A percentile compares a stretch with the other conserved stretches of the same genome.
Evolutionary conservation across 2,113 vertebrate species (phyloP).

Genomic region (Callionymus lyra): DNA sequence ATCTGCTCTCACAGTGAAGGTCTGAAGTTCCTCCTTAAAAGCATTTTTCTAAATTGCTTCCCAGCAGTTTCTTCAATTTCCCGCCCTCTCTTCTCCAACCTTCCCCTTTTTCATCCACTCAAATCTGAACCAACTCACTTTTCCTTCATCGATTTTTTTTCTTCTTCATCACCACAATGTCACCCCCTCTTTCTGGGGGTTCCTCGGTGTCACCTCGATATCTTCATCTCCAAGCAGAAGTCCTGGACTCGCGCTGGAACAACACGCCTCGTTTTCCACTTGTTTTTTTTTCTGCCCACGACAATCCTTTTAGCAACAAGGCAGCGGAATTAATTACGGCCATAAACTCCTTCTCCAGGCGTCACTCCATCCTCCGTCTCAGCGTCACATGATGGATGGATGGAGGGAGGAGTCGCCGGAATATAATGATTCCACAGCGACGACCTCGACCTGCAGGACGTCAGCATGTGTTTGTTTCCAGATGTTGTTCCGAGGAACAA

Average conservation of each 20-base stretch:
- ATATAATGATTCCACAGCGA: slow-evolving; percentile 41
- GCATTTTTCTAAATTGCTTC: no score
- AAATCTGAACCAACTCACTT: slow-evolving; percentile 15
- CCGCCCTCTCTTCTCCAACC: not conserved
- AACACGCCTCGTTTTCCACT: slow-evolving; percentile 34
- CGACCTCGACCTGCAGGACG: no score
- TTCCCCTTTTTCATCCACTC: slow-evolving; percentile 8
- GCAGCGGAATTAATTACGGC: slow-evolving; percentile 49
- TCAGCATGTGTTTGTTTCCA: no score
- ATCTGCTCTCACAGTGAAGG: not conserved
- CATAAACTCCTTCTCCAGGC: slow-evolving; percentile 28
- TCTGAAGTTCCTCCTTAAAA: no score
- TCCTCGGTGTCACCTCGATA: slow-evolving; percentile 30
- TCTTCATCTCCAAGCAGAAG: slow-evolving; percentile 34
- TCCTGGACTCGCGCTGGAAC: slow-evolving; percentile 34
- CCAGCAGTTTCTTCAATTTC: slow-evolving; percentile 1
- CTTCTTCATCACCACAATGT: slow-evolving; percentile 31
- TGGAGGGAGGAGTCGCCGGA: slow-evolving; percentile 34
- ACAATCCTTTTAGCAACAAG: slow-evolving; percentile 52
- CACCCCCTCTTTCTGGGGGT: not conserved
- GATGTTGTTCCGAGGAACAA: no score
- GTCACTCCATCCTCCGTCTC: slow-evolving; percentile 8
- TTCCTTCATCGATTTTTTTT: slow-evolving; percentile 44
- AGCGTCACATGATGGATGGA: slow-evolving; percentile 46
- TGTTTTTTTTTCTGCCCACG: slow-evolving; percentile 18